Evolutionary conservation across 2,888 invertebrate genomes (phyloP), one percentile per base, ranked within the genome.

Genomic region (Drosophila hamatofila): DNA sequence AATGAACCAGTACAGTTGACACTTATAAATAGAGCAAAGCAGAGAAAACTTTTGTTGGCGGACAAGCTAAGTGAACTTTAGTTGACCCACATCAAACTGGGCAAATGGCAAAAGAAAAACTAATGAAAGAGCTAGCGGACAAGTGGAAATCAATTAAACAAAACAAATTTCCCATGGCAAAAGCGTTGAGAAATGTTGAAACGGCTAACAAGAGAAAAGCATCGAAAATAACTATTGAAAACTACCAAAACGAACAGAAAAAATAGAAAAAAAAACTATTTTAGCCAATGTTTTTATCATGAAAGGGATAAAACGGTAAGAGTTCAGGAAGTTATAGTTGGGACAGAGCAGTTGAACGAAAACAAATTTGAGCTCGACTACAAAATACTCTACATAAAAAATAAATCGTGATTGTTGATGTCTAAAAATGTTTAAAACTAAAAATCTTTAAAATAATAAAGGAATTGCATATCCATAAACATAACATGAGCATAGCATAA

Each of bases 91-190:
- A 65, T 64, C 30, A 46, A 42, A 9, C 11, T 18, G 35, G 9
- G 12, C 30, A 23, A 42, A 11, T 11, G 25, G 14, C 23, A 5
- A 21, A n/a, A n/a, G 12, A n/a, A 3, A 33, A 51, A 48, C 42
- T 14, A 57, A 46, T 48, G 44, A 14, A 41, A 21, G 18, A 60
- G 37, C 12, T 14, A 49, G 18, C 5, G 21, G 14, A 23, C 23
- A 37, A 49, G 35, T 25, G 63, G 37, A 75, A 78, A 73, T 72
- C 75, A 80, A 78, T 80, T 70, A 75, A 56, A 55, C 39, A 46
- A 27, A 63, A 67, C 55, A 49, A 64, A 64, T 75, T 63, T 69
- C 30, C 48, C 65, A 62, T 51, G 66, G 52, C 39, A 46, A 27
- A 39, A 23, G 21, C 35, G 39, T 37, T 33, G 46, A 67, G 56